A percentile compares a stretch with the other conserved stretches of the same genome.
Evolutionary conservation across 2,113 vertebrate species (phyloP).

Genomic region (Tachysurus fulvidraco): DNA sequence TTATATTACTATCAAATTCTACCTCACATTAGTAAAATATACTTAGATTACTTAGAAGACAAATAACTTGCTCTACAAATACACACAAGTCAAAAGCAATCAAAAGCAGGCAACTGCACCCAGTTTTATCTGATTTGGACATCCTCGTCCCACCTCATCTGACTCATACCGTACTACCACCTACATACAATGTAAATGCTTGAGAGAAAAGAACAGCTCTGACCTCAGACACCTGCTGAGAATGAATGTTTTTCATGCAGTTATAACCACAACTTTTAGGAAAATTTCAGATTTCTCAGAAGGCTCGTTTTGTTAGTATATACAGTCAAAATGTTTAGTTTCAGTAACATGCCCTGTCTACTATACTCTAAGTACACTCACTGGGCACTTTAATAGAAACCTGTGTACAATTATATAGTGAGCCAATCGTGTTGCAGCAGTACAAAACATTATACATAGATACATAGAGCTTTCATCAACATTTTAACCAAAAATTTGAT

Average conservation of each 20-base stretch:
- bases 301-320: background rate
- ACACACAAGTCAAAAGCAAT: too few relatives aligned
- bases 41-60: background rate
- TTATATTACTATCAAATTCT: too few relatives aligned
- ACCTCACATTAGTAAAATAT: too few relatives aligned
- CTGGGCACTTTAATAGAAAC: background rate
- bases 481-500: background rate
- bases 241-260: background rate
- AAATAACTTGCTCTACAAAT: slow-evolving; percentile 19
- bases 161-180: slow-evolving; percentile 38
- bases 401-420: background rate
- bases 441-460: background rate
- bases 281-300: background rate
- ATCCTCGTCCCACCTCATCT: too few relatives aligned
- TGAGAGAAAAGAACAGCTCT: background rate
- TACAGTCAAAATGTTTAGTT: background rate
- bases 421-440: background rate
- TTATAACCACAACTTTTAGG: background rate
- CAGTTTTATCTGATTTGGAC: background rate
- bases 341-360: background rate
- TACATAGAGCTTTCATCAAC: too few relatives aligned
- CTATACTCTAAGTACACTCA: too few relatives aligned
- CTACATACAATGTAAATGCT: slow-evolving; percentile 18
- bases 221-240: slow-evolving; percentile 18
- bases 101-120: background rate